Evolutionary conservation across 2,113 vertebrate genomes (phyloP).

Genomic region (Myiagra hebetior): DNA sequence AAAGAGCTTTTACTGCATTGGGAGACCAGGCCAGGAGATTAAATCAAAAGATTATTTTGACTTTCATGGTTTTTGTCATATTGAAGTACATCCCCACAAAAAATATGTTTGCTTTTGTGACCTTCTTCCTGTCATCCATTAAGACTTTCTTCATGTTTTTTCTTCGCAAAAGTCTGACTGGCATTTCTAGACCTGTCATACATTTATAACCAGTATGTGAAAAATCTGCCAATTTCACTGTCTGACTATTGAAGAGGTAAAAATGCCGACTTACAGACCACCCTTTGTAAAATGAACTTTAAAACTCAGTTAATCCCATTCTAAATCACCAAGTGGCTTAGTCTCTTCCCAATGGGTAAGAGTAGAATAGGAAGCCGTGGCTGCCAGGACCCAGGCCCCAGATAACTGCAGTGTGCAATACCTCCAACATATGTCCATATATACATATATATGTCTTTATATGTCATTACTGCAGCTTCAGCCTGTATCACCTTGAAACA

Average conservation of each 20-base stretch:
- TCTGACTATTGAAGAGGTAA: background rate
- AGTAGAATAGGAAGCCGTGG: background rate
- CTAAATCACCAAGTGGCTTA: background rate
- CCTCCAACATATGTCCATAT: background rate
- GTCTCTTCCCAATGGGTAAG: background rate
- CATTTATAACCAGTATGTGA: background rate
- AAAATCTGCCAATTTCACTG: background rate
- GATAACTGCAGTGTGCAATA: background rate
- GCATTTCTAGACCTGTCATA: background rate
- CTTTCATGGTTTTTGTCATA: background rate
- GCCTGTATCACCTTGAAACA: background rate
- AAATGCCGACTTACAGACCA: background rate
- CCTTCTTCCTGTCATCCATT: background rate
- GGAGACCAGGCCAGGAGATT: background rate
- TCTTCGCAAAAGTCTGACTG: background rate
- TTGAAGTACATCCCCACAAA: background rate
- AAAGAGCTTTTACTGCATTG: background rate
- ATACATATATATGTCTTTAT: background rate
- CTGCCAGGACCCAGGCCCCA: background rate
- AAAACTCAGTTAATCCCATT: background rate
- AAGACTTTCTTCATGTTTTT: background rate
- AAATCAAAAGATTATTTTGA: background rate
- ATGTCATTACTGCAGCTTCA: background rate
- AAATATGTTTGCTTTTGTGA: background rate
- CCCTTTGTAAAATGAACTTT: background rate